Evolutionary conservation across 2,888 invertebrate genomes (phyloP).

Genomic region (Coenonympha glycerion): DNA sequence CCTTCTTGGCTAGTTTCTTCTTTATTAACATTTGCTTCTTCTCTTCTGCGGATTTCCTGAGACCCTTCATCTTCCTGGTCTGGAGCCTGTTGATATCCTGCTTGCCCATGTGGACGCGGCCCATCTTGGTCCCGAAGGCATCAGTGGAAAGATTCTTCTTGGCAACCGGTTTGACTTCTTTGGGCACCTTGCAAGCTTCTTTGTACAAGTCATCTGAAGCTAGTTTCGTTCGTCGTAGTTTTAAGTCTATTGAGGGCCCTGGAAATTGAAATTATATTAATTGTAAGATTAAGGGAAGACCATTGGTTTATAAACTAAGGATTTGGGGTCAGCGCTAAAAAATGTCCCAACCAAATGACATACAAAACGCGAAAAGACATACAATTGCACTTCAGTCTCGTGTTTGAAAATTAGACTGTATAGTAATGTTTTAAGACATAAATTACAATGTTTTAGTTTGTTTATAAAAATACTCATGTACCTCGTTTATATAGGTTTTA

Average conservation of each 20-base stretch:
- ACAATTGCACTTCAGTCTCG: too few species aligned
- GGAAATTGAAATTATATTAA: conserved; percentile 34
- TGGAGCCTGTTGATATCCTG: conserved; percentile 91
- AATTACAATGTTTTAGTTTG: too few species aligned
- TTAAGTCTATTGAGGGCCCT: conserved; percentile 93
- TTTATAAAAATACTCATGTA: too few species aligned
- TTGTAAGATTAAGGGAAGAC: neutral
- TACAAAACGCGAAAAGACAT: too few species aligned
- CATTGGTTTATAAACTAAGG: too few species aligned
- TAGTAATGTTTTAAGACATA: too few species aligned
- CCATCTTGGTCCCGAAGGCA: conserved; percentile 90
- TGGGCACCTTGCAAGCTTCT: conserved; percentile 86
- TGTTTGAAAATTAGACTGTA: too few species aligned
- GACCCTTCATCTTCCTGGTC: conserved; percentile 92
- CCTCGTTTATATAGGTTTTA: too few species aligned
- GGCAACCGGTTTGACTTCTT: conserved; percentile 83
- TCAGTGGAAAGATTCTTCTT: conserved; percentile 95
- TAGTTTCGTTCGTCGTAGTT: conserved; percentile 88
- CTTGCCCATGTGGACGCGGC: conserved; percentile 93
- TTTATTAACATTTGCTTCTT: conserved; percentile 76
- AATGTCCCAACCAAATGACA: too few species aligned
- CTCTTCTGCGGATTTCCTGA: conserved; percentile 84
- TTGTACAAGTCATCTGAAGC: conserved; percentile 93
- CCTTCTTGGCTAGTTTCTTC: conserved; percentile 63
- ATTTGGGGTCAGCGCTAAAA: too few species aligned